These are phyloP conservation scores for Sacculina carcini DNA, from an alignment of 2,888 invertebrate species.

Conservation along the genomic window DNA sequence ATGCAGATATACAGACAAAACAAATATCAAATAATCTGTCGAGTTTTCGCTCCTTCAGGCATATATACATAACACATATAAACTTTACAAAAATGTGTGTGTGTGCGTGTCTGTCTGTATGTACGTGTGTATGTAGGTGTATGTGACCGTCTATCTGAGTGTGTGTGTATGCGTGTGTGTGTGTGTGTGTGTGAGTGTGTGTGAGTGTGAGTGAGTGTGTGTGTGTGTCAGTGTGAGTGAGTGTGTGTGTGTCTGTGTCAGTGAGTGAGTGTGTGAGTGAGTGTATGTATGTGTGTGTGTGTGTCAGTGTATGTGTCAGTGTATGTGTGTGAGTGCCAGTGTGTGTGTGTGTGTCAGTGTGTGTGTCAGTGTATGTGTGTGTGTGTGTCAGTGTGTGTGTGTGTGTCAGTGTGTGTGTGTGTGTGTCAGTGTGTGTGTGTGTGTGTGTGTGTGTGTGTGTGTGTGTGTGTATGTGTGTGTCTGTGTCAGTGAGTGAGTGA, in stretches of 20 bases:
- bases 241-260: too few species aligned
- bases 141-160: neutral
- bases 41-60: too few species aligned
- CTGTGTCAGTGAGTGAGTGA: neutral
- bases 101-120: too few species aligned
- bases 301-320: too few species aligned
- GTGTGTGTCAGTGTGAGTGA: too few species aligned
- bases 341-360: too few species aligned
- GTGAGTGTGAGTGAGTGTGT: neutral
- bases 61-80: neutral
- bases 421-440: slow-evolving; percentile 4
- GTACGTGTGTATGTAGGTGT: too few species aligned
- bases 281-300: too few species aligned
- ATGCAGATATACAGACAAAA: neutral
- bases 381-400: too few species aligned
- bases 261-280: too few species aligned
- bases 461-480: neutral
- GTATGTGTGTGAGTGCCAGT: too few species aligned
- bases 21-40: neutral
- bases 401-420: neutral
- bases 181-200: neutral
- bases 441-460: slow-evolving; percentile 6
- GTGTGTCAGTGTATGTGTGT: too few species aligned
- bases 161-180: neutral
- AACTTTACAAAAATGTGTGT: neutral